These are phyloP conservation scores for Procambarus virginalis DNA, from an alignment of 1,140 invertebrate genomes.

Conservation along the genomic window DNA sequence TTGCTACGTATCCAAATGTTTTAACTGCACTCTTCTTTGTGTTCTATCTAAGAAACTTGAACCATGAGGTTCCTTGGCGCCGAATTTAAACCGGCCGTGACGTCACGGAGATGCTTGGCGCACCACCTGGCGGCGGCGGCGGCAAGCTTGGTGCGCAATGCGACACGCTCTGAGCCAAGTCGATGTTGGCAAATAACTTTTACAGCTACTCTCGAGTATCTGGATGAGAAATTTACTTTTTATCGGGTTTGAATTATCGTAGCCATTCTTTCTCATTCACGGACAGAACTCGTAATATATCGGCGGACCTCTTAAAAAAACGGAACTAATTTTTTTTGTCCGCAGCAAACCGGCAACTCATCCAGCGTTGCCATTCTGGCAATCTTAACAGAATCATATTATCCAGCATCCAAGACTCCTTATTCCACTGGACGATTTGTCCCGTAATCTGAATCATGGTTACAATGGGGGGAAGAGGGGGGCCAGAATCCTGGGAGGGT, in stretches of 20 bases:
- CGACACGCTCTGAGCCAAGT: slow-evolving; percentile 26
- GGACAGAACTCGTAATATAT: not conserved
- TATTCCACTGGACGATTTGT: too few species aligned
- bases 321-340: not conserved
- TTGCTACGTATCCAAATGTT: not conserved
- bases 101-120: slow-evolving; percentile 1
- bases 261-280: not conserved
- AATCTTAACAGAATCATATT: not conserved
- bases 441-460: too few species aligned
- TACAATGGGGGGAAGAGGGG: too few species aligned
- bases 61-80: not conserved
- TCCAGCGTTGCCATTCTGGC: not conserved
- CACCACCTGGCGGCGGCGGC: slow-evolving; percentile 23
- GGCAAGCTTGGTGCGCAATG: slow-evolving; percentile 32
- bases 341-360: not conserved
- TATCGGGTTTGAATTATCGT: not conserved
- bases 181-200: slow-evolving; percentile 17
- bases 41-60: slow-evolving; percentile 20
- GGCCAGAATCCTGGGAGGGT: too few species aligned
- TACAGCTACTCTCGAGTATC: not conserved
- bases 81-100: slow-evolving; percentile 25
- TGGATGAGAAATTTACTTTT: not conserved
- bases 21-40: not conserved
- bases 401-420: too few species aligned
- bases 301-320: not conserved